phyloP scores from a whole-genome alignment of 1,140 invertebrate species.

The Nasonia giraulti region DNA sequence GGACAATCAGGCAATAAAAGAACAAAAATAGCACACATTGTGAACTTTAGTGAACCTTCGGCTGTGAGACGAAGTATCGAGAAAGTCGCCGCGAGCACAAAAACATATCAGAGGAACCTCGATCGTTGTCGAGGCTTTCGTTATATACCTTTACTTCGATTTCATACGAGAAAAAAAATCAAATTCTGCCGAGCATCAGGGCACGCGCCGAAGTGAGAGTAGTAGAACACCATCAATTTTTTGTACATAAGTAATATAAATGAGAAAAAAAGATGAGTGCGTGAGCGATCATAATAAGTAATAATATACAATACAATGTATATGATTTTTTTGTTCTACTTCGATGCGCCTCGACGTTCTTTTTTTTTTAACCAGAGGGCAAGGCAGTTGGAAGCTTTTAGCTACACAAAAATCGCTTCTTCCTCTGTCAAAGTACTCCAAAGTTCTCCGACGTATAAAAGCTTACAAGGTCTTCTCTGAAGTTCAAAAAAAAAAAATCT shows the following conservation, averaged over 20 bases:
- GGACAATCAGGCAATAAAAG: not conserved
- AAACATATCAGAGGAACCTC: not conserved
- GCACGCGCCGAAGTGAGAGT: conserved; percentile 16
- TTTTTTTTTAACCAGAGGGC: not conserved
- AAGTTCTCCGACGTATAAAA: not conserved
- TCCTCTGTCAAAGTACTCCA: not conserved
- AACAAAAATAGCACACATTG: not conserved
- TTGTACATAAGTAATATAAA: conserved; percentile 46
- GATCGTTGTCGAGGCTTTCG: not conserved
- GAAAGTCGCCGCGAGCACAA: not conserved
- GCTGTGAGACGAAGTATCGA: conserved; percentile 21
- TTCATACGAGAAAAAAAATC: not conserved
- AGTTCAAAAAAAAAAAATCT: not conserved
- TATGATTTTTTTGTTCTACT: conserved; percentile 42
- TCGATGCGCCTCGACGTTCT: conserved; percentile 31
- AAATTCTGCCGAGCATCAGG: conserved; percentile 7
- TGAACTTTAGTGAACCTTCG: not conserved
- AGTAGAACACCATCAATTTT: conserved; percentile 32
- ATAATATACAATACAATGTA: conserved; percentile 39
- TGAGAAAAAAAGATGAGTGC: conserved; percentile 4
- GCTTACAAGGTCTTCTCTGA: not conserved
- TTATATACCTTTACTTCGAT: not conserved
- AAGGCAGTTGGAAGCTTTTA: not conserved
- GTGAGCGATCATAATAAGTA: conserved; percentile 22
- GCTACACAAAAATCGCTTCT: not conserved